Base-by-base conservation (phyloP, 2,113 vertebrate genomes). In the Neogale vison region DNA sequence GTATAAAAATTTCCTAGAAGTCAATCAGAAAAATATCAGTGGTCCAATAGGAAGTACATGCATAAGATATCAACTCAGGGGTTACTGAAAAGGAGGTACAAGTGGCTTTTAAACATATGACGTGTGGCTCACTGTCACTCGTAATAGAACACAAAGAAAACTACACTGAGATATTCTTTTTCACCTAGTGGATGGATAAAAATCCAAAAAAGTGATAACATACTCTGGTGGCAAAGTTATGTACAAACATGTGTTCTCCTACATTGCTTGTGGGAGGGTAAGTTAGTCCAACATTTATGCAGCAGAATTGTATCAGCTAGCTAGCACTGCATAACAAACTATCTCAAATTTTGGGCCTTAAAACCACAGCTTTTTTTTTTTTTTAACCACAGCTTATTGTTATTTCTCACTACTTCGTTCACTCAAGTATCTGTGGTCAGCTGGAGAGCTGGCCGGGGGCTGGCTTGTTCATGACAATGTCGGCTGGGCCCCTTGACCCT, bases 1-100 rank as follows among this genome's bases (percentile, higher is more conserved):
- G 84, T 91, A 88, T 79, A 90, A 94, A 92, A 83, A 63, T 34
- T 93, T 80, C 39, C 76, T 77, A 96, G 26, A 50, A 80, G 79
- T 94, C 67, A 96, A 45, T 80, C 81, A 89, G 50, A 93, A 95
- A 94, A 76, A 47, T 47, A 84, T n/a, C 52, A 77, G 36, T 36
- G 36, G 83, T 59, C 59, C 52, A 89, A 39, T 71, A 65, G 77
- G 65, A 86, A 92, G 94, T 94, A 87, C 45, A 50, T 26, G 11
- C 29, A 83, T 90, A 90, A 79, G 8, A 94, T 61, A 89, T 26
- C 18, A 50, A 88, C n/a, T 86, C 15, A 67, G 4, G 26, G 45
- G 76, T 95, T 85, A 92, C 55, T 79, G 39, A 72, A 94, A 90
- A 94, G 67, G 67, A 83, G 14, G 23, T 82, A 24, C 20, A 76